Evolutionary conservation across 2,797 vertebrate genomes (phyloP), one percentile per base, ranked within the genome.

Genomic region (Gadopsis bispinosus): DNA sequence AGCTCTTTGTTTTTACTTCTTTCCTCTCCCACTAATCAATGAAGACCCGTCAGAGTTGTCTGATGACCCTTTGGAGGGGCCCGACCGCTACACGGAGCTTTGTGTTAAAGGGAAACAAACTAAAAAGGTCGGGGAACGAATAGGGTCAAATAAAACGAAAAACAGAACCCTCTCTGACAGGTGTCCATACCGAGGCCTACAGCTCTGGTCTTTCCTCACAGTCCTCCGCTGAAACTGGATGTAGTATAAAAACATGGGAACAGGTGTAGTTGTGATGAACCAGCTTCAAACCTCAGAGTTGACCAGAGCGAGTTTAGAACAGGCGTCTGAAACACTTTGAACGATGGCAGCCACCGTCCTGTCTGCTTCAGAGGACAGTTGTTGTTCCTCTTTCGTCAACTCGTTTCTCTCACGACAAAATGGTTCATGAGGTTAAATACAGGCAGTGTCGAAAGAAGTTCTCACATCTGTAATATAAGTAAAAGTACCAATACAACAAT

Each of bases 201-300:
- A 35, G 33, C 61, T 55, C 55, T 37, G 48, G 61, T 48, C 50
- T 75, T 61, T 71, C 61, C 47, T 20, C 13, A 20, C 47, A 20
- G 50, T 48, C 50, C 45, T 45, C 10, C 54, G 31, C 45, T 74
- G 69, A 74, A 80, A 81, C 75, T 17, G 26, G 20, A 22, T 47
- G n/a, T n/a, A 53, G 31, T 39, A 55, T 68, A 58, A 51, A 50
- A 39, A 31, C 22, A 58, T 7, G 11, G n/a, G 14, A 81, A 78
- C 79, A 60, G 75, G 71, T 85, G 78, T 71, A 37, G 26, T 54
- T 1, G 5, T 37, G 37, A 26, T 37, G 37, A 26, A 17, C n/a
- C 60, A 43, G 56, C 33, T 55, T 31, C 5, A 29, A 14, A 29
- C n/a, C 5, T 13, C 17, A 20, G 13, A 41, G 35, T 41, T 60